A percentile compares a stretch with the other conserved stretches of the same genome.
Conservation (phyloP, 2,113 vertebrate species). For the Limanda limanda region DNA sequence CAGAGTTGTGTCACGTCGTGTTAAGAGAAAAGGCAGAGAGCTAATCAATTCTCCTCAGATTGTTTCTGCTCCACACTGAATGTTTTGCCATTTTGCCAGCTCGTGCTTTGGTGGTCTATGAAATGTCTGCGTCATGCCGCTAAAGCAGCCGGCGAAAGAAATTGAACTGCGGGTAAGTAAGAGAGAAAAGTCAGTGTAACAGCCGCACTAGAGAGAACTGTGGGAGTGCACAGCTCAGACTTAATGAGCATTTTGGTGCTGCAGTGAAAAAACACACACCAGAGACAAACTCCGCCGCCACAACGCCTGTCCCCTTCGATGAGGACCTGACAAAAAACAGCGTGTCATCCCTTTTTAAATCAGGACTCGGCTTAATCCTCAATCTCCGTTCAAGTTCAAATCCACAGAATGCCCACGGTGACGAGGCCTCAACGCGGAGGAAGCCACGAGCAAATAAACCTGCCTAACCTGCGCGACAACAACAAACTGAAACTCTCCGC, state of each 20-base stretch:
- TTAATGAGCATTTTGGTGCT: neutral
- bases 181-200: neutral
- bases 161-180: neutral
- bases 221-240: neutral
- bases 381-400: conserved; percentile 41
- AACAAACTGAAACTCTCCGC: conserved; percentile 1
- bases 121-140: no score
- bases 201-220: neutral
- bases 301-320: no score
- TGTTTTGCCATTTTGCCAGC: no score
- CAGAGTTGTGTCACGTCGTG: no score
- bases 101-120: no score
- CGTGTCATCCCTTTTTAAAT: neutral
- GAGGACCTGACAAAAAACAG: no score
- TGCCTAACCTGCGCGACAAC: conserved; percentile 38
- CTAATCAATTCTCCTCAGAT: no score
- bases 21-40: no score
- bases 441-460: conserved; percentile 19
- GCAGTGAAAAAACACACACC: neutral
- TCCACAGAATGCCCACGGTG: conserved; percentile 28
- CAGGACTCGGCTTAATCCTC: neutral
- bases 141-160: neutral
- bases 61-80: no score
- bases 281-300: no score
- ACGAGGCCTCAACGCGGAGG: neutral